Evolutionary conservation across 2,797 vertebrate species (phyloP).

Genomic region (Lerista edwardsae): DNA sequence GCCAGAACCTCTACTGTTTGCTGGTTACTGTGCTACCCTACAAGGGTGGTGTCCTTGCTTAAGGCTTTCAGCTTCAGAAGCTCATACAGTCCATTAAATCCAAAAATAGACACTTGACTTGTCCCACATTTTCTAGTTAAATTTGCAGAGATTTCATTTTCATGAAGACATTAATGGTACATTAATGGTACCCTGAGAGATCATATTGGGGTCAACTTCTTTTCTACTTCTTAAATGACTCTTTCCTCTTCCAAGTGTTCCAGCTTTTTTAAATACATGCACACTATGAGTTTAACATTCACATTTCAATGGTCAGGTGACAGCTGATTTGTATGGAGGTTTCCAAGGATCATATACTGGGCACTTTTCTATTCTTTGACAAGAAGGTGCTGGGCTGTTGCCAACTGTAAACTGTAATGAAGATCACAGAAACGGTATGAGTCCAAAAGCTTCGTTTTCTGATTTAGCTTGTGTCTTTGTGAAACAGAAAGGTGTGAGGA

Average conservation of each 20-base stretch:
- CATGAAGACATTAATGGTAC: not conserved
- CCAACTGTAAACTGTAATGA: not conserved
- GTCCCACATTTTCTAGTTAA: too few relatives aligned
- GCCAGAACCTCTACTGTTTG: too few relatives aligned
- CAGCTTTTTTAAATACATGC: not conserved
- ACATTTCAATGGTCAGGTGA: not conserved
- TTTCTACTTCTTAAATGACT: slow-evolving; percentile 24
- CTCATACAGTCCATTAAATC: too few relatives aligned
- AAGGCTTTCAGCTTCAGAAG: too few relatives aligned
- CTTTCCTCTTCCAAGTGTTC: not conserved
- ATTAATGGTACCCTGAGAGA: not conserved
- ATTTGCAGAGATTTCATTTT: slow-evolving; percentile 46
- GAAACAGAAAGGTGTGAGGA: not conserved
- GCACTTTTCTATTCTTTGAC: not conserved
- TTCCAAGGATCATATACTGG: not conserved
- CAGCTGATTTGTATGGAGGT: not conserved
- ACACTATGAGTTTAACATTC: not conserved
- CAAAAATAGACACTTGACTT: too few relatives aligned
- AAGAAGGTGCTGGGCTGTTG: not conserved
- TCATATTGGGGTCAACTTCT: not conserved
- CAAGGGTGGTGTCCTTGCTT: too few relatives aligned
- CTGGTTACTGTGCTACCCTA: too few relatives aligned
- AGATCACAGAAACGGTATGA: not conserved
- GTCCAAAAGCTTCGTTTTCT: slow-evolving; percentile 20
- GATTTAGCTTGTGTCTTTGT: slow-evolving; percentile 35